Evolutionary conservation across 1,140 invertebrate genomes (phyloP).

Genomic region (Rhyzopertha dominica): DNA sequence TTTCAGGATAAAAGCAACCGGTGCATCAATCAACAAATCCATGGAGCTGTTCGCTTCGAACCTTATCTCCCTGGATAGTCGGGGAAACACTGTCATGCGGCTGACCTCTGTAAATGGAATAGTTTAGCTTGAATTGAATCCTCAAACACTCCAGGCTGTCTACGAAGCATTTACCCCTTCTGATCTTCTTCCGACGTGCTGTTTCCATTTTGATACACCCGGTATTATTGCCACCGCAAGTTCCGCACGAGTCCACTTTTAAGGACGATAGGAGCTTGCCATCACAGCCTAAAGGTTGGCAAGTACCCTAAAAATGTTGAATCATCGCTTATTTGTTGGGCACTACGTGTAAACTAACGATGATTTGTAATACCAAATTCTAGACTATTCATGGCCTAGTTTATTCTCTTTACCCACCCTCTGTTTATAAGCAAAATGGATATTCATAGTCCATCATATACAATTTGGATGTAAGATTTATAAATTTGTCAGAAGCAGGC

Average conservation of each 20-base stretch:
- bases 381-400: too few species aligned
- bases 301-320: slow-evolving; percentile 46
- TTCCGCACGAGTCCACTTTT: slow-evolving; percentile 60
- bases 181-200: slow-evolving; percentile 49
- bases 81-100: slow-evolving; percentile 49
- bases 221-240: slow-evolving; percentile 62
- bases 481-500: too few species aligned
- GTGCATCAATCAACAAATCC: slow-evolving; percentile 17
- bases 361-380: too few species aligned
- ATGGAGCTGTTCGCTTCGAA: slow-evolving; percentile 30
- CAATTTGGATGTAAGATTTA: too few species aligned
- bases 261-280: slow-evolving; percentile 57
- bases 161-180: slow-evolving; percentile 45
- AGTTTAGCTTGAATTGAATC: neutral
- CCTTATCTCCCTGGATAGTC: slow-evolving; percentile 33
- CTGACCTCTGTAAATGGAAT: slow-evolving; percentile 47
- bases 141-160: too few species aligned
- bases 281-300: slow-evolving; percentile 61
- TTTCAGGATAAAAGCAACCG: slow-evolving; percentile 43
- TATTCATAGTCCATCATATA: too few species aligned
- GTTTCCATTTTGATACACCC: slow-evolving; percentile 52
- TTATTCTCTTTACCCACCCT: too few species aligned
- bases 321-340: slow-evolving; percentile 5
- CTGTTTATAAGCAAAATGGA: too few species aligned
- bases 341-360: too few species aligned